Base-by-base conservation (phyloP, 53 echinoderm and acorn worm genomes). In the Temnopleurus reevesii region DNA sequence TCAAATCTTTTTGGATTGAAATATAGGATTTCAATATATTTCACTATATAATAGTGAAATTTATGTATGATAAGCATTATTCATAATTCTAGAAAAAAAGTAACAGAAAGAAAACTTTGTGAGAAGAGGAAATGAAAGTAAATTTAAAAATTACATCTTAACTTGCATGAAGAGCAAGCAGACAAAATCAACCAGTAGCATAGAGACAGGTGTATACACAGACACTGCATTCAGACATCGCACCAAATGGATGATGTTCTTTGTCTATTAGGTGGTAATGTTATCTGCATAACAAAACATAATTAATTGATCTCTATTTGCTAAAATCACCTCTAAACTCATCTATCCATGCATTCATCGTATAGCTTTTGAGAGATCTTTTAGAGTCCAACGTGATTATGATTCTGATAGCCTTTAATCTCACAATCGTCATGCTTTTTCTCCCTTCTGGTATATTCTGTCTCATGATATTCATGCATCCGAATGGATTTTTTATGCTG, bases 381-480 rank as follows among this genome's bases (percentile, higher is more conserved):
- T n/a, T n/a, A n/a, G 15, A 66, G 38, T 41, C 5, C 71, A 36
- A 41, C 41, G 10, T 71, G 41, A 19, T 23, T 19, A 38, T n/a
- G 71, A 38, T n/a, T 71, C 71, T 47, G 13, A 13, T 79, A 28
- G 79, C 49, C 79, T 79, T 79, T 79, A 79, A 79, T 6, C 46
- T 25, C 79, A 4, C 23, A 12, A 49, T 41, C 71, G n/a, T 71
- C 28, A 19, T 79, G 79, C 49, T 47, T 77, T 23, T 77, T 79
- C 49, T 28, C 3, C 35, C 59, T 65, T 24, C 47, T 28, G 79
- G 46, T 79, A 25, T 47, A 79, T 25, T 47, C 79, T 15, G 27
- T 79, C 79, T 79, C 49, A 47, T 49, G 79, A 79, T 79, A 79
- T 79, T 79, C 79, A 79, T 79, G 79, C 79, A 46, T 79, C 29